Evolutionary conservation across 2,113 vertebrate genomes (phyloP).

Genomic region (Apus apus): DNA sequence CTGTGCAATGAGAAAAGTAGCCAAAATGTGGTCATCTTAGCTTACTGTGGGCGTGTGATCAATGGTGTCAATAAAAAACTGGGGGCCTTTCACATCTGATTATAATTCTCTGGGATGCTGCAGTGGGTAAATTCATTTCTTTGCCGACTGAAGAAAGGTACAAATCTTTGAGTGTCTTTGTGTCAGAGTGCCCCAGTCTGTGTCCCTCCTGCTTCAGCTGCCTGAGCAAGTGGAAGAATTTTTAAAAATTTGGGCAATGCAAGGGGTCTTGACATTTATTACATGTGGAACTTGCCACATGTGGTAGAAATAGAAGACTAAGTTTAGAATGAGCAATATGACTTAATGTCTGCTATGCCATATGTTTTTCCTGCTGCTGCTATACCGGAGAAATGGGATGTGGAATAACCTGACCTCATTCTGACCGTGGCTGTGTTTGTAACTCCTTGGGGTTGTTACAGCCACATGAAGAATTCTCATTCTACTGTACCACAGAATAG

Average conservation of each 20-base stretch:
- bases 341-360: constrained; percentile 60
- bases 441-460: constrained; percentile 24
- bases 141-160: background rate
- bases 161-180: background rate
- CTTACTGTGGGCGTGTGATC: background rate
- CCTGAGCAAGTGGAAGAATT: background rate
- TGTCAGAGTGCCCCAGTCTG: background rate
- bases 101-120: background rate
- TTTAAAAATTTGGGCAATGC: background rate
- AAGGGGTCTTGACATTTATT: constrained; percentile 20
- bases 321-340: constrained; percentile 53
- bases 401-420: constrained; percentile 48
- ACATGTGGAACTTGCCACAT: constrained; percentile 36
- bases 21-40: background rate
- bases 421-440: background rate
- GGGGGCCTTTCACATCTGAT: background rate
- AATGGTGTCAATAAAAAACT: background rate
- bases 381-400: background rate
- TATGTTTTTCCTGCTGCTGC: constrained; percentile 60
- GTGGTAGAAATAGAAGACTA: constrained; percentile 45
- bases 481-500: background rate
- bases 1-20: background rate
- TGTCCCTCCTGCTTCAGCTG: background rate
- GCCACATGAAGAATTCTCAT: background rate
- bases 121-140: background rate